A percentile compares a stretch with the other conserved stretches of the same genome.
Evolutionary conservation across 1,140 invertebrate species (phyloP).

Genomic region (Mya arenaria): DNA sequence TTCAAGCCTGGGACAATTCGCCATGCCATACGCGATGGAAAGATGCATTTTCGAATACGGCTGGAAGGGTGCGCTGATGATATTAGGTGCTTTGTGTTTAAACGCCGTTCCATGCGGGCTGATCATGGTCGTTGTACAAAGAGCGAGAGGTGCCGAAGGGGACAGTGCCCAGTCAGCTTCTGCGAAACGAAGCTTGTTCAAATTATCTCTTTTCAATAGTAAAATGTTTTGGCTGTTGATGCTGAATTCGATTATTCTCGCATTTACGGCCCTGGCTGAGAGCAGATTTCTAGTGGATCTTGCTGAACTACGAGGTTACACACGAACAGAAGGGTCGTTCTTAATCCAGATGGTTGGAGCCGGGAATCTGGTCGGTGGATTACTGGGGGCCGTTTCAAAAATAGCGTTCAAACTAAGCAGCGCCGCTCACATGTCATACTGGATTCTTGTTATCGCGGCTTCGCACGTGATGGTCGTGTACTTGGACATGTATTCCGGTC

Average conservation of each 20-base stretch:
- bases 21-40: constrained; percentile 31
- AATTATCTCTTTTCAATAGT: neutral
- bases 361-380: constrained; percentile 19
- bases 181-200: constrained; percentile 27
- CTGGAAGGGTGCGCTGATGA: constrained; percentile 25
- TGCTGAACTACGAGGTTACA: constrained; percentile 18
- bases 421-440: constrained; percentile 26
- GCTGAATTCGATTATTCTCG: constrained; percentile 25
- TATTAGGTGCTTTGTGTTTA: constrained; percentile 21
- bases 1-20: constrained; percentile 38
- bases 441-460: neutral
- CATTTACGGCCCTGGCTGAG: constrained; percentile 42
- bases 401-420: constrained; percentile 19
- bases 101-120: constrained; percentile 39
- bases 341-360: constrained; percentile 25
- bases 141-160: neutral
- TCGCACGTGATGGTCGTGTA: constrained; percentile 29
- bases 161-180: neutral
- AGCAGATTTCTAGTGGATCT: constrained; percentile 35
- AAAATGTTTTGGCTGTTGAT: constrained; percentile 31
- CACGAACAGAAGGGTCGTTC: constrained; percentile 19
- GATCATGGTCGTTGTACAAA: constrained; percentile 3
- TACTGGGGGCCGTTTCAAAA: constrained; percentile 19
- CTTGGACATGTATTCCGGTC: neutral
- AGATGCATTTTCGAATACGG: constrained; percentile 24